A percentile compares a stretch with the other conserved stretches of the same genome.
Evolutionary conservation across 2,113 vertebrate species (phyloP).

Genomic region (Pseudolaguvia tuberculata): DNA sequence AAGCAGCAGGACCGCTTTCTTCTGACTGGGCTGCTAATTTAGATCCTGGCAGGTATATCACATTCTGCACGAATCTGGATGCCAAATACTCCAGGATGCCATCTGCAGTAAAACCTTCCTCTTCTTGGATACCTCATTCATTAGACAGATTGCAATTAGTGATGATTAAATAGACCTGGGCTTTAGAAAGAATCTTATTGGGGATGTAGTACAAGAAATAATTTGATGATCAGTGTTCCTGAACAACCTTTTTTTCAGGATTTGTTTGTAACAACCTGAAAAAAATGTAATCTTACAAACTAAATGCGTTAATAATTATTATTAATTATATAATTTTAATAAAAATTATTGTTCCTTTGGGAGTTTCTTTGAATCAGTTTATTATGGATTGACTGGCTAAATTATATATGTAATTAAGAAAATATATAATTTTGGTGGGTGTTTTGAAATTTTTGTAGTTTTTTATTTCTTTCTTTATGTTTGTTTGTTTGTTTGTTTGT

Average conservation of each 20-base stretch:
- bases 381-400: not conserved
- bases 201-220: not conserved
- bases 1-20: conserved; percentile 7
- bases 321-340: no score
- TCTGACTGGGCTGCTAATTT: conserved; percentile 25
- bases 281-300: no score
- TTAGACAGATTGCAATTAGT: not conserved
- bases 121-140: not conserved
- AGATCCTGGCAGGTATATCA: conserved; percentile 18
- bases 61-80: not conserved
- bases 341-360: not conserved
- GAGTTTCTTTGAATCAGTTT: no score
- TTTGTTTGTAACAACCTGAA: no score
- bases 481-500: not conserved
- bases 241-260: not conserved
- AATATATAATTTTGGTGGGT: no score
- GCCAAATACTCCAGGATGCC: conserved; percentile 11
- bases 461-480: not conserved
- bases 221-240: not conserved
- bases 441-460: no score
- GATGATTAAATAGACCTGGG: not conserved
- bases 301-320: no score
- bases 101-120: not conserved
- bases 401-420: no score
- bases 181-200: conserved; percentile 1